Evolutionary conservation across 2,888 invertebrate genomes (phyloP), one percentile per base, ranked within the genome.

Genomic region (Gasteruption jaculator): DNA sequence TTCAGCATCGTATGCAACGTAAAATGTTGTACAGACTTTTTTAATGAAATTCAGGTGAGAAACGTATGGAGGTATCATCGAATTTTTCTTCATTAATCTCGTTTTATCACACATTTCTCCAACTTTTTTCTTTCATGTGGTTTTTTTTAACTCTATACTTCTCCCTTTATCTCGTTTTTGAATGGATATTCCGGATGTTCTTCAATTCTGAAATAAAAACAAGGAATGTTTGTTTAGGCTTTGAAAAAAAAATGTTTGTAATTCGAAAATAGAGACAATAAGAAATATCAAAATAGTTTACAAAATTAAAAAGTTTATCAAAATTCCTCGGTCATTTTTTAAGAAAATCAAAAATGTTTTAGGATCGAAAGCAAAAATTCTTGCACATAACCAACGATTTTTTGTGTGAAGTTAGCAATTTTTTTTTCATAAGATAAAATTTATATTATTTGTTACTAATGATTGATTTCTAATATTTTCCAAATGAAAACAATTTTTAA

Each of bases 11-110:
- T 38, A 83, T 94, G 80, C 97, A 99, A 71, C 79, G 97, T 41
- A 95, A 94, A 76, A 92, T 97, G 91, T 77, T 99, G 14, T 96
- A 91, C 72, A 80, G 99, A 52, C 76, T 97, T 25, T 87, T 88
- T 61, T 94, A 75, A 77, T n/a, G n/a, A n/a, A n/a, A n/a, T n/a
- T n/a, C n/a, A n/a, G 25, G 41, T 33, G 15, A 59, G 35, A 57
- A 52, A 41, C 34, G 42, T 49, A 47, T 46, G 30, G 18, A 40
- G 40, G 32, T 38, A 35, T 30, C 32, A 34, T 42, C 36, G 12
- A 40, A 33, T 38, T 43, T 45, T 39, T 40, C 12, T n/a, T 5
- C 5, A 14, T 31, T 16, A 11, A 2, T n/a, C 31, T 30, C 11
- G 4, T 16, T 31, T 16, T 31, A 5, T 2, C 11, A 31, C 16